Percentiles rank a stretch among this genome's conserved stretches.
Evolutionary conservation across 1,140 invertebrate species (phyloP).

Genomic region (Magallana angulata): DNA sequence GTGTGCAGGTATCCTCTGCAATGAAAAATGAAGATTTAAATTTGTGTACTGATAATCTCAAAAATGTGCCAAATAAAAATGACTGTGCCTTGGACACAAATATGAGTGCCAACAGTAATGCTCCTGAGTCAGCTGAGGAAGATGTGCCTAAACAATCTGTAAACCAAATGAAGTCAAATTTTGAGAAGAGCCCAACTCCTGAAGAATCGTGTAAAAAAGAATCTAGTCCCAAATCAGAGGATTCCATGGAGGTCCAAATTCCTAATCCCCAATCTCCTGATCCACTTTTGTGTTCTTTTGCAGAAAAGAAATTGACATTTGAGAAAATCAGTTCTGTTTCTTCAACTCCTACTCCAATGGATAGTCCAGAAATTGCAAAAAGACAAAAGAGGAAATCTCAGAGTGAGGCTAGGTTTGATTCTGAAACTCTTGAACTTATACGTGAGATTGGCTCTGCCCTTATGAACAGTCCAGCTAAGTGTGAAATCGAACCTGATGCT

Average conservation of each 20-base stretch:
- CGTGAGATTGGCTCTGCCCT: constrained; percentile 72
- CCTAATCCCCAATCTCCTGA: neutral
- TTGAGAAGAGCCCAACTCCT: constrained; percentile 12
- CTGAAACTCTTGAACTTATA: constrained; percentile 68
- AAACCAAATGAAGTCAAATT: constrained; percentile 1
- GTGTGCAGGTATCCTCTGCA: neutral
- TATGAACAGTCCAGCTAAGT: constrained; percentile 66
- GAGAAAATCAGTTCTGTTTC: constrained; percentile 5
- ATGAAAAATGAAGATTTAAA: neutral
- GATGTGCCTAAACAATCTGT: neutral
- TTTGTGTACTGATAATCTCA: neutral
- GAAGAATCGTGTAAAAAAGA: neutral
- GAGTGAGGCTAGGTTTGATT: constrained; percentile 55
- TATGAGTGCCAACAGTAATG: neutral
- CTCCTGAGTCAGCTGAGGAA: neutral
- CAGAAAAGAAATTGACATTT: constrained; percentile 18
- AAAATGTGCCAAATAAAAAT: constrained; percentile 22
- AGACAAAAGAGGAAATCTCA: constrained; percentile 11
- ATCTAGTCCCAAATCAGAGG: neutral
- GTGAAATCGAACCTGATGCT: constrained; percentile 53
- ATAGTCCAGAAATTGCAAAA: neutral
- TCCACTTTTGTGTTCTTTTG: constrained; percentile 8
- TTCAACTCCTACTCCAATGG: neutral
- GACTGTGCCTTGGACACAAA: constrained; percentile 10
- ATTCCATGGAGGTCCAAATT: neutral